Evolutionary conservation across 2,113 vertebrate species (phyloP), one percentile per base, ranked within the genome.

Genomic region (Nycticryphes semicollaris): DNA sequence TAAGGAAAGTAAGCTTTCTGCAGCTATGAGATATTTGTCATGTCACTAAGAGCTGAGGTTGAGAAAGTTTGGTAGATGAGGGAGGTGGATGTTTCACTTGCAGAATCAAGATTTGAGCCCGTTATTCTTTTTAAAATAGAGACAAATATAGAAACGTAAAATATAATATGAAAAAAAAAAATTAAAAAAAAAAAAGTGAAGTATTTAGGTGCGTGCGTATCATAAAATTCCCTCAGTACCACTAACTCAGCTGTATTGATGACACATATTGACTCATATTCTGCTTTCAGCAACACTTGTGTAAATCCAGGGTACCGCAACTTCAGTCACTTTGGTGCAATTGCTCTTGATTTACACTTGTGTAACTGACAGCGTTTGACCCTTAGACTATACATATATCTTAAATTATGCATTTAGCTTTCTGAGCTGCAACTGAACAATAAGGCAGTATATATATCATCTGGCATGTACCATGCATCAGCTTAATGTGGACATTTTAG

Each of bases 381-480:
- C 96, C 92, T 89, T 95, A 93, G 90, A 89, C 95, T 97, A 89
- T 69, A 94, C 95, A 94, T 96, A 91, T 89, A 93, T 95, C 89
- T 95, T 94, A 96, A 94, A 96, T 92, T 94, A 96, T 96, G 77
- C 90, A 95, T 96, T 96, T 95, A 89, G 80, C 80, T 93, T 94
- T 66, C 94, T 69, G 70, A 94, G 89, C 48, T 2, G 8, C 84
- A 87, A 94, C 80, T 72, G 94, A 93, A 96, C 83, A 97, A 95
- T 87, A 95, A 95, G 88, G 80, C 53, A 87, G 90, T 95, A 64
- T 24, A 93, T 97, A 96, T 93, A 96, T 97, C 96, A 95, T 92
- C 60, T 25, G 14, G 28, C 69, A 84, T 66, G 69, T 47, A 78
- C 62, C 81, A 84, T 95, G 85, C 76, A 94, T 96, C 96, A 96